Evolutionary conservation across 2,888 invertebrate genomes (phyloP).

Genomic region (Hemithea aestivaria): DNA sequence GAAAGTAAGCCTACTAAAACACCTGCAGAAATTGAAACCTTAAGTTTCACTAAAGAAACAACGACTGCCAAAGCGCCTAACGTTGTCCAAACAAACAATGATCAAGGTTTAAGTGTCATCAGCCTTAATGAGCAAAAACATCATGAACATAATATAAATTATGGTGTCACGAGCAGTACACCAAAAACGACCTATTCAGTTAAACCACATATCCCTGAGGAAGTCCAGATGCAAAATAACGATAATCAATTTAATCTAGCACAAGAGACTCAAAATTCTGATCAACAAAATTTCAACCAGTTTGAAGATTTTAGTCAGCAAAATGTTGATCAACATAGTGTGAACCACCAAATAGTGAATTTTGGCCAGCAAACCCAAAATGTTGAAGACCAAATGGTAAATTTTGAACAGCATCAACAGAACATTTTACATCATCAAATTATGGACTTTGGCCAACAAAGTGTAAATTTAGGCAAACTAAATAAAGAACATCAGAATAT

Average conservation of each 20-base stretch:
- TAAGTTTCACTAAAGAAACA: conserved; percentile 16
- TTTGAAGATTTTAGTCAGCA: too few species aligned
- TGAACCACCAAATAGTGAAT: too few species aligned
- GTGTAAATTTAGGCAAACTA: conserved; percentile 1
- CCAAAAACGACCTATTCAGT: background rate
- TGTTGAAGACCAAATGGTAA: conserved; percentile 6
- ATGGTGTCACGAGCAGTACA: conserved; percentile 3
- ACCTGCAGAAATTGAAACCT: conserved; percentile 19
- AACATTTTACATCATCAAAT: too few species aligned
- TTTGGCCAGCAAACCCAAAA: too few species aligned
- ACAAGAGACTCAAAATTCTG: background rate
- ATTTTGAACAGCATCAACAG: too few species aligned
- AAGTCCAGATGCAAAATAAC: too few species aligned
- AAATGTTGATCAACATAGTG: too few species aligned
- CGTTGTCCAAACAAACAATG: conserved; percentile 6
- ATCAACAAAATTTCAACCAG: too few species aligned
- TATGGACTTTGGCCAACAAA: conserved; percentile 2
- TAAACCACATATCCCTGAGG: too few species aligned
- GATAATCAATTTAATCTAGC: conserved; percentile 7
- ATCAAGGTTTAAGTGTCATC: conserved; percentile 15
- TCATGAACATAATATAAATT: conserved; percentile 8
- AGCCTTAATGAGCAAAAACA: conserved; percentile 21
- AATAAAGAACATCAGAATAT: too few species aligned
- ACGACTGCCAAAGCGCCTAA: too few species aligned
- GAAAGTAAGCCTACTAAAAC: conserved; percentile 17